Evolutionary conservation across 2,888 invertebrate species (phyloP).

Genomic region (Mythimna pallens): DNA sequence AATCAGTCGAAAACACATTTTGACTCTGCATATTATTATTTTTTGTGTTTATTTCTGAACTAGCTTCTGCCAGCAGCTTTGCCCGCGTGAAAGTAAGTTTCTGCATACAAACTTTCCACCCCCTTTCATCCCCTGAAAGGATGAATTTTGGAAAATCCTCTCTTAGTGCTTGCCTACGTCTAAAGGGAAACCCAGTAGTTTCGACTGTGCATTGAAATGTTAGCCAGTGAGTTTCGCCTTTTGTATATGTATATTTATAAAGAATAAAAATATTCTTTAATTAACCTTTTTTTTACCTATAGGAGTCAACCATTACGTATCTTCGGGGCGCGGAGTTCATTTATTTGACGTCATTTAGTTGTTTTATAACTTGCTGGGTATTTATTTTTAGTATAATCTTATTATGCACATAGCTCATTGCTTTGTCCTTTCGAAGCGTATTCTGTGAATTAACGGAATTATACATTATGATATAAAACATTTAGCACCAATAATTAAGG

Average conservation of each 20-base stretch:
- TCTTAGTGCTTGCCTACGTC: no score
- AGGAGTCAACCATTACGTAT: conserved; percentile 24
- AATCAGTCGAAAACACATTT: background rate
- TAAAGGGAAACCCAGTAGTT: no score
- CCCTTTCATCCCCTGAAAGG: no score
- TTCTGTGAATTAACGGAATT: background rate
- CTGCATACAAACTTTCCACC: no score
- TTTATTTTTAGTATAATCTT: conserved; percentile 37
- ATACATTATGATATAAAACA: background rate
- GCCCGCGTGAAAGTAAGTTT: no score
- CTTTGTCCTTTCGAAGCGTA: background rate
- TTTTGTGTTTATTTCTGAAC: background rate
- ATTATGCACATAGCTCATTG: background rate
- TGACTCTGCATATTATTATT: background rate
- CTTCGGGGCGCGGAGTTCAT: conserved; percentile 15
- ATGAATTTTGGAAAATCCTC: no score
- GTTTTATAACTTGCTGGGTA: conserved; percentile 16
- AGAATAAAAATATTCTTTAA: background rate
- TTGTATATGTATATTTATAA: no score
- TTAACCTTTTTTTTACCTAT: background rate
- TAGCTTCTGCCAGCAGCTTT: no score
- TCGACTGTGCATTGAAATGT: no score
- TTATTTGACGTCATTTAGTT: conserved; percentile 33
- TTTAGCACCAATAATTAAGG: background rate
- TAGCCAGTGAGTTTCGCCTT: no score